Conservation (phyloP, 2,888 invertebrate genomes). For the Thera obeliscata region DNA sequence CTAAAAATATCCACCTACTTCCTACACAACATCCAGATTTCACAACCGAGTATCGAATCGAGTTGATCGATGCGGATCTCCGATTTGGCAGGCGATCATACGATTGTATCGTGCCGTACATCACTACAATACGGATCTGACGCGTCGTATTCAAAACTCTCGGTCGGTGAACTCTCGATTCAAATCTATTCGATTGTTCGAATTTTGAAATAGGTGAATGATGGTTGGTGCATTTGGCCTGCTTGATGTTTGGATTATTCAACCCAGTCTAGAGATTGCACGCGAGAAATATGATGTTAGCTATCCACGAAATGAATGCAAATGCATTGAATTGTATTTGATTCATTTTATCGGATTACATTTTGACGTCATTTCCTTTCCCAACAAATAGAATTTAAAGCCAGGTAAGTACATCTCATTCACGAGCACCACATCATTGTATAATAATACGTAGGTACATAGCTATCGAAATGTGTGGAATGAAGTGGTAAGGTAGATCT, state of each 20-base stretch:
- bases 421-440: neutral
- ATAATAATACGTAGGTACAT: neutral
- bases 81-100: constrained; percentile 64
- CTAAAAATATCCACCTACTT: constrained; percentile 26
- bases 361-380: constrained; percentile 8
- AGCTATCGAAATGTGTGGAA: neutral
- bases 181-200: constrained; percentile 33
- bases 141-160: constrained; percentile 35
- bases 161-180: constrained; percentile 28
- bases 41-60: constrained; percentile 38
- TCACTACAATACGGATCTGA: constrained; percentile 46
- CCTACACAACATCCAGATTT: constrained; percentile 32
- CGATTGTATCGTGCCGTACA: constrained; percentile 43
- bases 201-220: constrained; percentile 34
- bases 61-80: constrained; percentile 47
- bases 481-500: neutral
- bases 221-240: constrained; percentile 25
- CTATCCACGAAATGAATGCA: constrained; percentile 11
- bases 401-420: constrained; percentile 11
- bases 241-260: constrained; percentile 8
- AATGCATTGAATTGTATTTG: constrained; percentile 8
- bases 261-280: constrained; percentile 10
- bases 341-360: constrained; percentile 14
- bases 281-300: constrained; percentile 23
- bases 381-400: constrained; percentile 9